Evolutionary conservation across 2,797 vertebrate genomes (phyloP), one percentile per base, ranked within the genome.

Genomic region (Xiphophorus birchmanni): DNA sequence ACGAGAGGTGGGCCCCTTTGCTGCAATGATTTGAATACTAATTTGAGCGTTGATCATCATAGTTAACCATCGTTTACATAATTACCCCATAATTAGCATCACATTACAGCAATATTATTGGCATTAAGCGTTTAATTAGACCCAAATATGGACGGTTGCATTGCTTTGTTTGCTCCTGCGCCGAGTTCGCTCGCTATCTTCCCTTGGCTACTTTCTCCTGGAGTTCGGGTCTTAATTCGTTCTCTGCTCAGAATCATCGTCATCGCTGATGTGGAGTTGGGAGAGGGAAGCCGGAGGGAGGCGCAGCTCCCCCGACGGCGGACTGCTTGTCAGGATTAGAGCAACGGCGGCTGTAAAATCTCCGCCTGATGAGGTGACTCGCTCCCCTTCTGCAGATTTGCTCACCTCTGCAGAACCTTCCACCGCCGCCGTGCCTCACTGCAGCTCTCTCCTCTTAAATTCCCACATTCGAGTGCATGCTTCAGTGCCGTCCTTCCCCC

Each of bases 271-370:
- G 82, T 79, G 80, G 84, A 90, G 67, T 80, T 77, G 17, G 1
- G 73, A 52, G 76, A 76, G 81, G 8, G 58, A 37, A 58, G 76
- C 37, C 21, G 12, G 67, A 58, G 48, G 82, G 84, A 79, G 81
- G 80, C 45, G 74, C 83, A 74, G 89, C 78, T 78, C 82, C 90
- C 87, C 89, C 92, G 94, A 95, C 92, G 90, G 91, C 72, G 75
- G 83, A 86, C 86, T 83, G 92, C 94, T 94, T 95, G 95, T 95
- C 94, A 95, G 95, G 94, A 96, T 96, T 95, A 96, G 91, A 92
- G 87, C 93, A 81, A 92, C 90, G 80, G 92, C 90, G 92, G 95
- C 90, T 92, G 87, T 90, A 88, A 91, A 93, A 93, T 91, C 86
- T 94, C 84, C 74, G 91, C 90, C 94, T 93, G 86, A 95, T 91